These are phyloP conservation scores for Scytalopus superciliaris DNA, from an alignment of 2,113 vertebrate species.

Conservation along the genomic window DNA sequence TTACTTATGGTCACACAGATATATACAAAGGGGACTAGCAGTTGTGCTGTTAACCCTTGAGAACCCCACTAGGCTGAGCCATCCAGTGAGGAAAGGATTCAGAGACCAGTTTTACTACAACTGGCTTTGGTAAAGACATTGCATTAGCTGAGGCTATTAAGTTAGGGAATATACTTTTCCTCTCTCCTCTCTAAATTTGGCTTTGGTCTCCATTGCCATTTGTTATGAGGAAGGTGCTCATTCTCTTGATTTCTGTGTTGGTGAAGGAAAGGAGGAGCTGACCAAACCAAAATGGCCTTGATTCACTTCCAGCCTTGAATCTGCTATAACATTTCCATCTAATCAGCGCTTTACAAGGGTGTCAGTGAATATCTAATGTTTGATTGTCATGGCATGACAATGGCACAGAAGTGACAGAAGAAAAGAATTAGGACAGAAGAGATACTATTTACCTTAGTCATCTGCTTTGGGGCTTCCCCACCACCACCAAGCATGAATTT, in stretches of 20 bases:
- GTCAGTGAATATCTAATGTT: neutral
- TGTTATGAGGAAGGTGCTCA: neutral
- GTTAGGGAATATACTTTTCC: neutral
- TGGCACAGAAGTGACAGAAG: neutral
- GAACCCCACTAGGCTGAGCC: neutral
- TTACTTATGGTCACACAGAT: slow-evolving; percentile 35
- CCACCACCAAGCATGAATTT: neutral
- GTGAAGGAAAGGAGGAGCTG: neutral
- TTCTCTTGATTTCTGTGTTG: neutral
- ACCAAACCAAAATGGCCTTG: neutral
- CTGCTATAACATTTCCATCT: neutral
- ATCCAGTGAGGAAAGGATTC: neutral
- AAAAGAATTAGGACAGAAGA: neutral
- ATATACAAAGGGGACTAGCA: slow-evolving; percentile 11
- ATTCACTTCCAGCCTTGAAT: neutral
- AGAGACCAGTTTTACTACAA: neutral
- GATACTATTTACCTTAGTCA: neutral
- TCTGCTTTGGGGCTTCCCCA: neutral
- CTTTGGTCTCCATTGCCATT: neutral
- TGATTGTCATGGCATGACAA: neutral
- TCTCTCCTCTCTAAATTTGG: neutral
- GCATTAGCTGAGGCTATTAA: neutral
- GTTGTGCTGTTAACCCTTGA: slow-evolving; percentile 37
- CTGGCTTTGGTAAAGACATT: neutral
- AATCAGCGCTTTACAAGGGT: neutral